A percentile compares a stretch with the other conserved stretches of the same genome.
phyloP scores from a whole-genome alignment of 1,140 invertebrate genomes.

The Pogonomyrmex barbatus region DNA sequence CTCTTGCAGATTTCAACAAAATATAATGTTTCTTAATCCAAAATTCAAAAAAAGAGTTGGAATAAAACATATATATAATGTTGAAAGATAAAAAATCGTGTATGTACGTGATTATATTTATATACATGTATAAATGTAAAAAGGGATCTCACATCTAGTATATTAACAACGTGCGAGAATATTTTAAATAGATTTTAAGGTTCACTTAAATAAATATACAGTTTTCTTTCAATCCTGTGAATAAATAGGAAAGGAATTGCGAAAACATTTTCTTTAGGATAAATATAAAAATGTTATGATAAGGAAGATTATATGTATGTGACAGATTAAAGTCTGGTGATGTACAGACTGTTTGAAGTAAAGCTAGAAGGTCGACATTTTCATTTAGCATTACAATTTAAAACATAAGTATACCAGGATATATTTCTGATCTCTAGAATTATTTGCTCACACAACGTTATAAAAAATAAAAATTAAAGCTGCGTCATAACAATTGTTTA shows the following conservation, averaged over 20 bases:
- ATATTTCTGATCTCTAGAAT: neutral
- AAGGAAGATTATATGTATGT: neutral
- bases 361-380: neutral
- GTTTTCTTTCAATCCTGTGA: neutral
- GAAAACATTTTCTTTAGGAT: neutral
- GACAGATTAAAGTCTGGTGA: slow-evolving; percentile 8
- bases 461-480: neutral
- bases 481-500: neutral
- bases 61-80: slow-evolving; percentile 1
- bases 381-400: neutral
- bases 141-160: neutral
- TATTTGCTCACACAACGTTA: neutral
- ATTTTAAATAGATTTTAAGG: neutral
- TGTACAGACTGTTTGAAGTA: neutral
- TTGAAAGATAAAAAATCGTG: neutral
- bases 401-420: neutral
- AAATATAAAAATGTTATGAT: neutral
- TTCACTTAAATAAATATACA: neutral
- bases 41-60: neutral
- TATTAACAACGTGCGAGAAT: neutral
- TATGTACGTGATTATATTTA: neutral
- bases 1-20: neutral
- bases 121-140: slow-evolving; percentile 1
- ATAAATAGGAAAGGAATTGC: neutral
- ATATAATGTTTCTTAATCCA: slow-evolving; percentile 17